Conservation (phyloP, 2,888 invertebrate genomes). For the Arge pagana region DNA sequence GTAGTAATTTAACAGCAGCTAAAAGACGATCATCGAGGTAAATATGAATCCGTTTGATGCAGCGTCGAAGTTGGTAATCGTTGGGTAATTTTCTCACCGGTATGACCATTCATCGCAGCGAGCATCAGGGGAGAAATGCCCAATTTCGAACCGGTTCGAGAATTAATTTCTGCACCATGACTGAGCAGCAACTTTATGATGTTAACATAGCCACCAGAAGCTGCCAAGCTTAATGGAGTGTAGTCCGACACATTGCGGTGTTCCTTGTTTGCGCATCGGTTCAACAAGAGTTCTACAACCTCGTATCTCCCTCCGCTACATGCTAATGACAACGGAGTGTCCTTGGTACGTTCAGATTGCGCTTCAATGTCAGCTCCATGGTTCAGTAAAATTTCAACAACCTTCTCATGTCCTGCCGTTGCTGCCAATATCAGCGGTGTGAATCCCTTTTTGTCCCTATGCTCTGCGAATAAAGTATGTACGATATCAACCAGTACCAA, state of each 20-base stretch:
- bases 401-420: conserved; percentile 91
- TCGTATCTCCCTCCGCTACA: conserved; percentile 98
- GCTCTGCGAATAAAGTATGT: conserved; percentile 67
- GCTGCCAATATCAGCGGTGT: conserved; percentile 97
- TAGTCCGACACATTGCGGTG: conserved; percentile 99
- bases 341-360: conserved; percentile 98
- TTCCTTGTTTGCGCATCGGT: conserved; percentile 92
- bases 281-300: conserved; percentile 88
- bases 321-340: conserved; percentile 95
- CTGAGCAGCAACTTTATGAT: conserved; percentile 92
- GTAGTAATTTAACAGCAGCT: conserved; percentile 89
- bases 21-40: conserved; percentile 32
- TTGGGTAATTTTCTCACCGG: conserved; percentile 53
- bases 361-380: conserved; percentile 98
- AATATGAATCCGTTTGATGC: conserved; percentile 2
- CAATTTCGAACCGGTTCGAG: conserved; percentile 93
- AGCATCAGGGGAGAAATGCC: conserved; percentile 99
- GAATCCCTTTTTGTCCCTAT: conserved; percentile 98
- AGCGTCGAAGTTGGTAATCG: neutral
- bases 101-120: conserved; percentile 98
- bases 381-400: conserved; percentile 91
- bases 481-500: neutral
- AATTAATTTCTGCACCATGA: conserved; percentile 98
- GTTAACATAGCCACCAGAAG: conserved; percentile 97
- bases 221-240: conserved; percentile 97